Conservation (phyloP, 2,888 invertebrate species). For the Helobdella robusta region DNA sequence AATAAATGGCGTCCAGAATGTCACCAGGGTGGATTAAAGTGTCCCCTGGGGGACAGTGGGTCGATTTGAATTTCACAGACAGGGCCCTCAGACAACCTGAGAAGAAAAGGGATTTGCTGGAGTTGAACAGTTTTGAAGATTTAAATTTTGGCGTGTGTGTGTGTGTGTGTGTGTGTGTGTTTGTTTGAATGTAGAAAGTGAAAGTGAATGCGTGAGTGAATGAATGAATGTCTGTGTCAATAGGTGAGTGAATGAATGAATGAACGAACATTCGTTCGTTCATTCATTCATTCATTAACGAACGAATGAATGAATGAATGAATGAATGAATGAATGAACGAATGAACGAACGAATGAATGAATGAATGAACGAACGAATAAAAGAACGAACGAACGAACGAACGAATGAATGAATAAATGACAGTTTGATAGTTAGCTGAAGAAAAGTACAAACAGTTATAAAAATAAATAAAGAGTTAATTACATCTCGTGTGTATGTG, state of each 20-base stretch:
- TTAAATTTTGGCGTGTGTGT: too few relatives aligned
- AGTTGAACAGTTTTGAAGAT: too few relatives aligned
- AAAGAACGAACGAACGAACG: too few relatives aligned
- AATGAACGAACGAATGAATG: too few relatives aligned
- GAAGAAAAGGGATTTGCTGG: constrained; percentile 19
- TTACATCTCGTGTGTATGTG: too few relatives aligned
- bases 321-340: background rate
- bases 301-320: background rate
- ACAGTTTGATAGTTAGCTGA: too few relatives aligned
- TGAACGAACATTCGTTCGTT: too few relatives aligned
- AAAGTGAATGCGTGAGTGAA: background rate
- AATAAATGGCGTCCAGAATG: constrained; percentile 47
- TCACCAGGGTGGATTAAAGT: constrained; percentile 50
- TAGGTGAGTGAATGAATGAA: background rate
- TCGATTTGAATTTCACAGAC: constrained; percentile 48
- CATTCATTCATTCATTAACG: too few relatives aligned
- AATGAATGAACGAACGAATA: too few relatives aligned
- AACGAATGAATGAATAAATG: too few relatives aligned
- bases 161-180: constrained; percentile 3
- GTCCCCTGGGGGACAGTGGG: constrained; percentile 50
- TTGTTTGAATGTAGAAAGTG: background rate
- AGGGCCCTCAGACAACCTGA: constrained; percentile 47
- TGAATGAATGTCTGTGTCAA: background rate
- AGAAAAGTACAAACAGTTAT: too few relatives aligned
- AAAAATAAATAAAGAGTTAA: too few relatives aligned